A percentile compares a stretch with the other conserved stretches of the same genome.
These are phyloP conservation scores for Hippoglossus stenolepis DNA, from an alignment of 2,113 vertebrate species.

Conservation along the genomic window DNA sequence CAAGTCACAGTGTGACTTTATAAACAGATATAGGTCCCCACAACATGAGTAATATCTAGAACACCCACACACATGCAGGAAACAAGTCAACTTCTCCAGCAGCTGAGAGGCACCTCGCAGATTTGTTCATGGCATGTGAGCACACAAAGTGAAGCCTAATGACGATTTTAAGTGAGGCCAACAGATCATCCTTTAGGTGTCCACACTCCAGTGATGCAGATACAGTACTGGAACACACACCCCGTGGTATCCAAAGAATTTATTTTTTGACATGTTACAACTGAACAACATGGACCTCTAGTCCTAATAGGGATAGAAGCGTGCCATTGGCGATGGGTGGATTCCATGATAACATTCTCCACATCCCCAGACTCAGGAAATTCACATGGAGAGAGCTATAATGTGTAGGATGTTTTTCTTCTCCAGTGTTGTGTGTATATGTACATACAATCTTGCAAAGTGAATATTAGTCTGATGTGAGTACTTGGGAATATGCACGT, in stretches of 20 bases:
- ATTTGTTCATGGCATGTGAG: conserved; percentile 4
- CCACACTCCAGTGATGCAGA: conserved; percentile 12
- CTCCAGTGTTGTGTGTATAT: background rate
- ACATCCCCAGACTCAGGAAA: background rate
- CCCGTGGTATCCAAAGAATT: background rate
- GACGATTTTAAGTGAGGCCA: conserved; percentile 41
- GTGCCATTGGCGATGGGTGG: conserved; percentile 2
- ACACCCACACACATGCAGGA: background rate
- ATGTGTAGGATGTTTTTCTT: background rate
- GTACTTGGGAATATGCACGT: too few species aligned
- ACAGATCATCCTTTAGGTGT: conserved; percentile 25
- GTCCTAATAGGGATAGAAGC: conserved; percentile 12
- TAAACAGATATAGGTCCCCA: too few species aligned
- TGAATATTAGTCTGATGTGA: too few species aligned
- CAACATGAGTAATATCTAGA: too few species aligned
- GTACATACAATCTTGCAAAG: background rate
- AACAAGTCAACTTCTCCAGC: background rate
- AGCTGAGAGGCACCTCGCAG: background rate
- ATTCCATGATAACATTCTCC: conserved; percentile 8
- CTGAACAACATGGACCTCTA: conserved; percentile 5
- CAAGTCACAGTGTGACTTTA: too few species aligned
- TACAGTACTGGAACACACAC: background rate
- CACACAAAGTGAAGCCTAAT: conserved; percentile 20
- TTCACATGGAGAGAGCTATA: background rate
- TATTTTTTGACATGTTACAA: conserved; percentile 27